phyloP scores from a whole-genome alignment of 2,797 vertebrate species.

The Columba guinea region DNA sequence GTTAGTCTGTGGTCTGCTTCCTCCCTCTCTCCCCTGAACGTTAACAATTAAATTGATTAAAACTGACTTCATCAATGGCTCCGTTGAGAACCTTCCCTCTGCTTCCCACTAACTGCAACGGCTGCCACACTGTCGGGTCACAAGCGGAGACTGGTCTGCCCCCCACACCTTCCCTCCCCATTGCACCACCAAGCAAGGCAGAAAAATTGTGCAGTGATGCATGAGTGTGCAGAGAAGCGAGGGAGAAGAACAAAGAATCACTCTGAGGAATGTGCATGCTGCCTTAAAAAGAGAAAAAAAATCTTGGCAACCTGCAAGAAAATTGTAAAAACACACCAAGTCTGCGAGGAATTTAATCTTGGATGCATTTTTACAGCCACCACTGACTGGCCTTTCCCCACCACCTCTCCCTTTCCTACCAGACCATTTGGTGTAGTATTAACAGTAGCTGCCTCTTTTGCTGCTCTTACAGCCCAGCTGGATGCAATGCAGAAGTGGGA shows the following conservation, averaged over 20 bases:
- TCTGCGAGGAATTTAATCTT: background rate
- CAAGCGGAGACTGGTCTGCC: background rate
- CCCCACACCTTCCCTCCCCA: background rate
- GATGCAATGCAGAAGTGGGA: background rate
- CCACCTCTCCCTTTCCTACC: background rate
- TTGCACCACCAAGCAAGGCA: slow-evolving; percentile 4
- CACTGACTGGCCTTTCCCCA: background rate
- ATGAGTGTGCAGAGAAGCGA: background rate
- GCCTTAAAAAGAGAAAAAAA: background rate
- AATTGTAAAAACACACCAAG: background rate
- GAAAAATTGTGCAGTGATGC: background rate
- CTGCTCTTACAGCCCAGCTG: background rate
- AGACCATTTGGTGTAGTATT: accelerated
- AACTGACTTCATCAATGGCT: slow-evolving; percentile 31
- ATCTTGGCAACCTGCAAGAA: background rate
- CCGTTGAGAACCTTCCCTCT: background rate
- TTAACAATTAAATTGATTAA: slow-evolving; percentile 71
- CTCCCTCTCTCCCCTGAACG: background rate
- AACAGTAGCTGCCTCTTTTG: background rate
- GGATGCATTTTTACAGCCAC: background rate
- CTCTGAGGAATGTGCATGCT: background rate
- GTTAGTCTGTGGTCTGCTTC: slow-evolving; percentile 51
- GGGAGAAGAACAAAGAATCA: background rate
- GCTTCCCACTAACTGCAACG: background rate
- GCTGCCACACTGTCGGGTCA: slow-evolving; percentile 11